phyloP scores from a whole-genome alignment of 1,140 invertebrate genomes.

The Spodoptera frugiperda region DNA sequence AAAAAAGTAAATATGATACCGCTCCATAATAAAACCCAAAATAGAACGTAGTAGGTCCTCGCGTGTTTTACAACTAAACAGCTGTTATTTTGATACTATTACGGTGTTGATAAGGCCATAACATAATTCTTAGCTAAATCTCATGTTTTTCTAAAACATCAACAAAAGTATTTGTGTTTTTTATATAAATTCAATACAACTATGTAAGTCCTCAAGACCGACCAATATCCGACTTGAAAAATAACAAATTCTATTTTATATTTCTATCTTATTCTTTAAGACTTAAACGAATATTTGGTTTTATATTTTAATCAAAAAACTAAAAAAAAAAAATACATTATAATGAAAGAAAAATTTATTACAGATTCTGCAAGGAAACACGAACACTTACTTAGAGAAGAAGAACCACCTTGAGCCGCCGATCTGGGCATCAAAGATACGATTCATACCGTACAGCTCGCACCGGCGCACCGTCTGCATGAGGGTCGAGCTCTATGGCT shows the following conservation, averaged over 20 bases:
- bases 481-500: slow-evolving; percentile 94
- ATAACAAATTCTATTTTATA: too few species aligned
- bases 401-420: slow-evolving; percentile 92
- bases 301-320: too few species aligned
- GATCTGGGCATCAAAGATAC: slow-evolving; percentile 92
- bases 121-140: too few species aligned
- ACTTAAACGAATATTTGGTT: too few species aligned
- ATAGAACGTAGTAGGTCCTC: neutral
- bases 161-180: too few species aligned
- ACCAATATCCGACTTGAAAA: too few species aligned
- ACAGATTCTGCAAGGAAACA: slow-evolving; percentile 93
- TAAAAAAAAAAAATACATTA: too few species aligned
- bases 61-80: neutral
- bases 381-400: slow-evolving; percentile 93
- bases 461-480: slow-evolving; percentile 95
- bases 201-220: neutral
- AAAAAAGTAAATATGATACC: neutral
- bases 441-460: slow-evolving; percentile 94
- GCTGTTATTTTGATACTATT: neutral
- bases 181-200: neutral
- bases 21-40: slow-evolving; percentile 1
- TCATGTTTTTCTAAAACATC: too few species aligned
- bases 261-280: too few species aligned
- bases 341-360: slow-evolving; percentile 48
- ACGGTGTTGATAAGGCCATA: neutral